A percentile compares a stretch with the other conserved stretches of the same genome.
Evolutionary conservation across 2,113 vertebrate species (phyloP).

Genomic region (Pontoporia blainvillei): DNA sequence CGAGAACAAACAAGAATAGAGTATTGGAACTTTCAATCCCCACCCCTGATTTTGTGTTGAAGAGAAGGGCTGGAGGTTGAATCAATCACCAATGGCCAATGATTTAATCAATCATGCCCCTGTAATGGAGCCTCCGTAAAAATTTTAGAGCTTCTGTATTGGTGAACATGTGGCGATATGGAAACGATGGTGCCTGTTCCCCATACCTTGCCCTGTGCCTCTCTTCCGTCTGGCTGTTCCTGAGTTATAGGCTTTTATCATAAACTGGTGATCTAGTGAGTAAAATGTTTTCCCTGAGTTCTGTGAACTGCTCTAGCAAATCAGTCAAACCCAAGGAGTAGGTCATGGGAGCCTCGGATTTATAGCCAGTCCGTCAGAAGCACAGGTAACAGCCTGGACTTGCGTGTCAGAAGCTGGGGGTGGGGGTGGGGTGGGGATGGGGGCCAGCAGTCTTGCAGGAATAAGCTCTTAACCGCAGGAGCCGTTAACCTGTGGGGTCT

Average conservation of each 20-base stretch:
- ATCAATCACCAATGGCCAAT: neutral
- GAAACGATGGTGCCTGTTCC: neutral
- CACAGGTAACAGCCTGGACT: neutral
- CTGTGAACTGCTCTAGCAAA: neutral
- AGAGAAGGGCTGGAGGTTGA: neutral
- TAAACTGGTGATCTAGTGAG: neutral
- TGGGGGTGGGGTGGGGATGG: neutral
- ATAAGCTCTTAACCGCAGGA: neutral
- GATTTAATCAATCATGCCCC: neutral
- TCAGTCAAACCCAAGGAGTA: neutral
- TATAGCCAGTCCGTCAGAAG: neutral
- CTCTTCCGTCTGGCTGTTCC: neutral
- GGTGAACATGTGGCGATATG: neutral
- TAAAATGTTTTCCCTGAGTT: neutral
- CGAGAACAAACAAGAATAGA: neutral
- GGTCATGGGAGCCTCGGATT: neutral
- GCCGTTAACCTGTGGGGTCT: neutral
- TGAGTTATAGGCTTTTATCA: neutral
- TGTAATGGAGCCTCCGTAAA: neutral
- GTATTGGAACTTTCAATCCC: neutral
- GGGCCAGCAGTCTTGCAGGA: neutral
- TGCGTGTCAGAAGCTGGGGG: neutral
- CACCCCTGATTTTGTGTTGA: neutral
- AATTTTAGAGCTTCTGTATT: neutral
- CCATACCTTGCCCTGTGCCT: too few relatives aligned